These are phyloP conservation scores for Acrocyrtus sp. DNA, from an alignment of 2,888 invertebrate species.

Conservation along the genomic window DNA sequence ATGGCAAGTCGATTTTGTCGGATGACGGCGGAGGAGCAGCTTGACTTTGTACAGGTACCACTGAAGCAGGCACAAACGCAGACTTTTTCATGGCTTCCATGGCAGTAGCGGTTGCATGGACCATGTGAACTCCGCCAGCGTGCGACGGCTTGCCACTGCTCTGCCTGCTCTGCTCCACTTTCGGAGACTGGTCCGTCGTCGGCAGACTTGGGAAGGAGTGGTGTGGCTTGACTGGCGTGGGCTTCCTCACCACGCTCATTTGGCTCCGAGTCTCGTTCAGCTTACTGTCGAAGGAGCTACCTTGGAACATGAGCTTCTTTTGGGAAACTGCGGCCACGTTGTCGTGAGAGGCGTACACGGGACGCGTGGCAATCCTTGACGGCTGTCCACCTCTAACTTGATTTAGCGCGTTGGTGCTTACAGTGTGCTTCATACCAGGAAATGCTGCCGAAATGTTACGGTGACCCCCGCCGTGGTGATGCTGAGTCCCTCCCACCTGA, in stretches of 20 bases:
- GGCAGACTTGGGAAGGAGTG: conserved; percentile 2
- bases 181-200: not conserved
- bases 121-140: conserved; percentile 61
- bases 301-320: conserved; percentile 30
- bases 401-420: conserved; percentile 32
- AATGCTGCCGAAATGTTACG: not conserved
- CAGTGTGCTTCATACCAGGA: conserved; percentile 38
- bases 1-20: conserved; percentile 57
- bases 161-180: conserved; percentile 2
- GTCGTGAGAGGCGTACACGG: conserved; percentile 32
- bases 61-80: conserved; percentile 38
- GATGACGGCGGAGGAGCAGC: no score
- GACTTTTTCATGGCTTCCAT: conserved; percentile 60
- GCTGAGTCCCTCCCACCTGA: conserved; percentile 30
- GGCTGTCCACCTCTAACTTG: conserved; percentile 16
- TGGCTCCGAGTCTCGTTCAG: conserved; percentile 12
- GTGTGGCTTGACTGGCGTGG: conserved; percentile 40
- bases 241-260: conserved; percentile 28
- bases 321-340: conserved; percentile 26
- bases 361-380: conserved; percentile 3
- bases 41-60: not conserved
- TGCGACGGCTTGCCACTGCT: conserved; percentile 3
- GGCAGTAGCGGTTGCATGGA: conserved; percentile 62
- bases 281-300: conserved; percentile 45
- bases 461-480: conserved; percentile 45